These are phyloP conservation scores for Trogon melanurus DNA, from an alignment of 2,113 vertebrate genomes.

Conservation along the genomic window DNA sequence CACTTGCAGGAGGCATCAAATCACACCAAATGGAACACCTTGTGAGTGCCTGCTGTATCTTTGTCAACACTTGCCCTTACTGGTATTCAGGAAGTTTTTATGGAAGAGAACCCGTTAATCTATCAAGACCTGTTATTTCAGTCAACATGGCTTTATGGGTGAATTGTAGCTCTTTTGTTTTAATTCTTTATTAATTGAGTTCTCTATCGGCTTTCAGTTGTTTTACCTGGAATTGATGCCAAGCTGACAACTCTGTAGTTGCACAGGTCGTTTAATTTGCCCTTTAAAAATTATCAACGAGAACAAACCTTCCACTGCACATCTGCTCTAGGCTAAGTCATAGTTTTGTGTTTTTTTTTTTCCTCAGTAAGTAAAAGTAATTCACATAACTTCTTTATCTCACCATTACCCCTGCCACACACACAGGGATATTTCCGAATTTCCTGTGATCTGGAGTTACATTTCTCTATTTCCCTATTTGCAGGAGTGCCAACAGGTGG, in stretches of 20 bases:
- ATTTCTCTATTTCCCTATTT: not conserved
- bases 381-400: not conserved
- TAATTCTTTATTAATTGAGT: not conserved
- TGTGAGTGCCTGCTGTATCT: not conserved
- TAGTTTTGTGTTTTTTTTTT: not conserved
- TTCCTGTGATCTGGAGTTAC: not conserved
- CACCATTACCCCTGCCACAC: too few relatives aligned
- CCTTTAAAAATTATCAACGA: not conserved
- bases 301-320: not conserved
- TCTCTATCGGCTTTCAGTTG: not conserved
- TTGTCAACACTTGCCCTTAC: not conserved
- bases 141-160: not conserved
- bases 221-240: not conserved
- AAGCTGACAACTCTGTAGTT: not conserved
- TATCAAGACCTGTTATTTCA: not conserved
- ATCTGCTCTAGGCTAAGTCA: not conserved
- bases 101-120: not conserved
- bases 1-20: not conserved
- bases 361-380: not conserved
- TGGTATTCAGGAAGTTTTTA: not conserved
- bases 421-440: not conserved
- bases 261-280: not conserved
- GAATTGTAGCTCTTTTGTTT: not conserved
- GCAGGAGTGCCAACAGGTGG: rapidly evolving
- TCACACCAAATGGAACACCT: rapidly evolving